Evolutionary conservation across 2,797 vertebrate genomes (phyloP), one percentile per base, ranked within the genome.

Genomic region (Neosilurus hyrtlii): DNA sequence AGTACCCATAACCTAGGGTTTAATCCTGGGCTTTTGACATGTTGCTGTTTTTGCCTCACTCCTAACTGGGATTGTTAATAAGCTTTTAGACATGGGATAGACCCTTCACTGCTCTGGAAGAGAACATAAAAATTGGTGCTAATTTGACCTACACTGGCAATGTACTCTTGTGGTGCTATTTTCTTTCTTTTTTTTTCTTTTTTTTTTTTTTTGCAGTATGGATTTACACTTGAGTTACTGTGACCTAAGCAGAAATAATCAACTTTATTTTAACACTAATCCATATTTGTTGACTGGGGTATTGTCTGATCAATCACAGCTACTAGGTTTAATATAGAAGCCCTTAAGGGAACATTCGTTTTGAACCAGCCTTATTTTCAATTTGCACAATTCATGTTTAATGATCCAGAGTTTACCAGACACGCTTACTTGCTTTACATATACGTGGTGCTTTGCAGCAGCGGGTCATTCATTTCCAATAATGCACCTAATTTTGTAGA

Each of bases 211-310:
- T 67, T 51, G 86, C 87, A 85, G 88, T 86, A 88, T 72, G 72
- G 85, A 89, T 87, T 90, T 86, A 85, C 87, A 87, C 84, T 78
- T 87, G 89, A 92, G 86, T 86, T 88, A 93, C 89, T 89, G 88
- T 82, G 86, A 83, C 57, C 0, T 78, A 81, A 87, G 76, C 83
- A 62, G n/a, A 75, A 90, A 87, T 87, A 85, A 86, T 90, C 84
- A 84, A 82, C 91, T 91, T 87, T 91, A 83, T 86, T 92, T 91
- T 87, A 88, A 88, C 85, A 87, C 30, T 1, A 83, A 84, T 86
- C 85, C 37, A 87, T 67, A 79, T 43, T 63, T 12, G 83, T 84
- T 83, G 73, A 15, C 43, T 74, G 67, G 18, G 80, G 57, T 78
- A 37, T 78, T 80, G 65, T 87, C 84, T 87, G 89, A 90, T 88